These are phyloP conservation scores for Epistrophe eligans DNA, from an alignment of 2,888 invertebrate species.

Conservation along the genomic window DNA sequence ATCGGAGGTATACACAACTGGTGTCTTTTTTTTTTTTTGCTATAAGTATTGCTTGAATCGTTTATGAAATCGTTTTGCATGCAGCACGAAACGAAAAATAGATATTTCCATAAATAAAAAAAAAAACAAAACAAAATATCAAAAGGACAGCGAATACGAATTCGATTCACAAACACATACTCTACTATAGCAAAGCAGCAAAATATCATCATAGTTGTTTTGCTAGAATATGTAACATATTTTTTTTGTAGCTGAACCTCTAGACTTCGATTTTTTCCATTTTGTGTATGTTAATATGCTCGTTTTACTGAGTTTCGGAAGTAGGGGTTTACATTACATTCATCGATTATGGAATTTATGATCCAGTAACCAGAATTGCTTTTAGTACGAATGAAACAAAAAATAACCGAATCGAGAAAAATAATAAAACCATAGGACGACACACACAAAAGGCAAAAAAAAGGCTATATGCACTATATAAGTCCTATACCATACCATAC, in stretches of 20 bases:
- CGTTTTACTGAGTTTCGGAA: constrained; percentile 37
- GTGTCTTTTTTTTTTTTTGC: not conserved
- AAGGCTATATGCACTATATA: constrained; percentile 22
- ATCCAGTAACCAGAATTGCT: constrained; percentile 29
- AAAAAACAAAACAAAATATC: not conserved
- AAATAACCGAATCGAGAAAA: constrained; percentile 1
- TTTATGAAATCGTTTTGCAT: constrained; percentile 60
- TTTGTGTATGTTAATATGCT: constrained; percentile 60
- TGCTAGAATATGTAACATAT: constrained; percentile 2
- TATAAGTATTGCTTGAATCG: not conserved
- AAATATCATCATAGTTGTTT: constrained; percentile 1
- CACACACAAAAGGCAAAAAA: not conserved
- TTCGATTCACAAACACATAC: not conserved
- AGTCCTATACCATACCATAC: too few relatives aligned
- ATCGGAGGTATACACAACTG: constrained; percentile 4
- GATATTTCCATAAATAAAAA: constrained; percentile 50
- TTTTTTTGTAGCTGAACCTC: constrained; percentile 37
- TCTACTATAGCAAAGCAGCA: not conserved
- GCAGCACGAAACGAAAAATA: constrained; percentile 55
- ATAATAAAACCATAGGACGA: constrained; percentile 17
- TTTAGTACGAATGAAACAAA: constrained; percentile 22
- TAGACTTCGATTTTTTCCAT: constrained; percentile 44
- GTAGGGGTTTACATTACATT: constrained; percentile 56
- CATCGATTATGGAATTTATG: constrained; percentile 68
- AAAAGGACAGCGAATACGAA: constrained; percentile 28